Base-by-base conservation (phyloP, 1,140 invertebrate genomes). In the Ceratosolen fusciceps region DNA sequence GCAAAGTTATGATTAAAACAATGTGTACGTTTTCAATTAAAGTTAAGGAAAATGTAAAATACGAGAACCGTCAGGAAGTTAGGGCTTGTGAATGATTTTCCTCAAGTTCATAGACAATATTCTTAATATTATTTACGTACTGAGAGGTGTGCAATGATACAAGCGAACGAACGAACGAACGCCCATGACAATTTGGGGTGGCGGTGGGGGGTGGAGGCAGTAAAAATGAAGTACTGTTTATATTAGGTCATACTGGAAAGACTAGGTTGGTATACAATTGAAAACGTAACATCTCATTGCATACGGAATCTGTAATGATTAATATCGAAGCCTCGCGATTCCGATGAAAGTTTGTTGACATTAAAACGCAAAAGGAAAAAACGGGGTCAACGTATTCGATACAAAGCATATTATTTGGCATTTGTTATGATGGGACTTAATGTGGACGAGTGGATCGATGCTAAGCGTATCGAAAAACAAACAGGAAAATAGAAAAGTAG, bases 281-380 rank as follows among this genome's bases (percentile, higher is more conserved):
- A 62, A 62, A 62, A 62, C 29, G 19, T 34, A 62, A 34, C 10
- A 1, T 62, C 14, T 29, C 31, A 14, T 1, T 34, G 14, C n/a
- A n/a, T n/a, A n/a, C n/a, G n/a, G n/a, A n/a, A 19, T 52, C 49
- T 16, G 19, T 62, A 62, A 62, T 34, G 34, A 62, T 62, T 62
- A 62, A 62, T 37, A 1, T 10, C 3, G 0, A 21, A 37, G 34
- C 19, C 9, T 21, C 8, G 60, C 12, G 14, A 10, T 34, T 19
- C 3, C 29, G 8, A 62, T 62, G 0, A n/a, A 12, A 29, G 29
- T 43, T 5, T 12, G 39, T 7, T 58, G 0, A 14, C 7, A 31
- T 60, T 31, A 31, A 37, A 65, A n/a, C 0, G 19, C 3, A 52
- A 52, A 65, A 37, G 37, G 19, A 16, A 3, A 31, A 29, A 65